These are phyloP conservation scores for Melolontha melolontha DNA, from an alignment of 2,888 invertebrate species.

Conservation along the genomic window DNA sequence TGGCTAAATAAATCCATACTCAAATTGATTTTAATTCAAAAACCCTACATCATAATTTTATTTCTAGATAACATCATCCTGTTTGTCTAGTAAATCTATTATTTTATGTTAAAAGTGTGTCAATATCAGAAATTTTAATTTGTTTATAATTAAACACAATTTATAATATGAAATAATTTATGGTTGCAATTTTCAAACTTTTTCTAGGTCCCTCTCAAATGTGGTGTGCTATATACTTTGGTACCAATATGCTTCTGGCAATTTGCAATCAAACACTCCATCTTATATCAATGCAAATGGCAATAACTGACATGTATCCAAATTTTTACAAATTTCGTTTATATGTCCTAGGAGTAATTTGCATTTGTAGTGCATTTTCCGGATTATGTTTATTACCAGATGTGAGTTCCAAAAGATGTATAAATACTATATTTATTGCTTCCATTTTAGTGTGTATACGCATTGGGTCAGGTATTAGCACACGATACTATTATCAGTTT, in stretches of 20 bases:
- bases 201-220: constrained; percentile 43
- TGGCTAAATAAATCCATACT: too few relatives aligned
- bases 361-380: constrained; percentile 24
- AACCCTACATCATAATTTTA: too few relatives aligned
- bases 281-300: constrained; percentile 40
- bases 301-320: constrained; percentile 43
- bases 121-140: too few relatives aligned
- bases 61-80: too few relatives aligned
- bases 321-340: constrained; percentile 39
- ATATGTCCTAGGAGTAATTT: constrained; percentile 42
- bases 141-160: too few relatives aligned
- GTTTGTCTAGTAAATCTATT: too few relatives aligned
- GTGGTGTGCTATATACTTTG: constrained; percentile 44
- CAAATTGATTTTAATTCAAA: too few relatives aligned
- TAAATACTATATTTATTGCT: constrained; percentile 4
- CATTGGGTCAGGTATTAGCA: constrained; percentile 18
- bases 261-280: constrained; percentile 40
- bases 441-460: constrained; percentile 35
- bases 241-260: constrained; percentile 34
- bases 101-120: too few relatives aligned
- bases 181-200: constrained; percentile 1
- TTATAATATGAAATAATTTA: too few relatives aligned
- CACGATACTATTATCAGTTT: constrained; percentile 1
- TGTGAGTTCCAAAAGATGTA: constrained; percentile 31
- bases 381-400: constrained; percentile 39